These are phyloP conservation scores for Gorsachius magnificus DNA, from an alignment of 2,797 vertebrate genomes.

Conservation along the genomic window DNA sequence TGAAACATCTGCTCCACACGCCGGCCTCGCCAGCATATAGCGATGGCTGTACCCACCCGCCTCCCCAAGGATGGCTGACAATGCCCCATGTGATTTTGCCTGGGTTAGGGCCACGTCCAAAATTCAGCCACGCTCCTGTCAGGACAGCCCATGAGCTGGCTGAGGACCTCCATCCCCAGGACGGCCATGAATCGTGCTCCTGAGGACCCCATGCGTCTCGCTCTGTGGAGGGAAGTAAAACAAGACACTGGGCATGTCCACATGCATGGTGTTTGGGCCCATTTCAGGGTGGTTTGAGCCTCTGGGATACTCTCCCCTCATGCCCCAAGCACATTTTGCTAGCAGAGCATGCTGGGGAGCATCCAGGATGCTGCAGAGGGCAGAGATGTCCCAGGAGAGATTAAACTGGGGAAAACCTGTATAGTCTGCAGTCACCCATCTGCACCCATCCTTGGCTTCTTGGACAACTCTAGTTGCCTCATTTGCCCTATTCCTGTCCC, in stretches of 20 bases:
- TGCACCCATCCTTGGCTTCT: background rate
- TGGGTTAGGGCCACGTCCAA: background rate
- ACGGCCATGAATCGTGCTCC: background rate
- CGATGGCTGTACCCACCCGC: background rate
- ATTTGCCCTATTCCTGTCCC: background rate
- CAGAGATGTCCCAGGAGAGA: background rate
- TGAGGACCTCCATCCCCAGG: background rate
- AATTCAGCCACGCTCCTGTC: accelerated
- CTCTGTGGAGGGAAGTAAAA: background rate
- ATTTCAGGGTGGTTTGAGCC: background rate
- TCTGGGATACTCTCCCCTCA: background rate
- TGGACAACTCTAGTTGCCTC: background rate
- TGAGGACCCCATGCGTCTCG: background rate
- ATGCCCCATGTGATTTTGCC: accelerated
- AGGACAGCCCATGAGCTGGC: background rate
- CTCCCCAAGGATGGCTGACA: background rate
- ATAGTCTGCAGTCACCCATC: background rate
- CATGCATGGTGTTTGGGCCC: background rate
- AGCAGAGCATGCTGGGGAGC: background rate
- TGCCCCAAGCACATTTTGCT: background rate
- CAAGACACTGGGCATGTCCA: background rate
- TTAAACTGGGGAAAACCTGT: background rate
- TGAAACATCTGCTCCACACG: background rate
- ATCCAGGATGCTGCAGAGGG: background rate
- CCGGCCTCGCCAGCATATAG: background rate